Conservation (phyloP, 2,797 vertebrate genomes). For the Hafferia zeledoni region DNA sequence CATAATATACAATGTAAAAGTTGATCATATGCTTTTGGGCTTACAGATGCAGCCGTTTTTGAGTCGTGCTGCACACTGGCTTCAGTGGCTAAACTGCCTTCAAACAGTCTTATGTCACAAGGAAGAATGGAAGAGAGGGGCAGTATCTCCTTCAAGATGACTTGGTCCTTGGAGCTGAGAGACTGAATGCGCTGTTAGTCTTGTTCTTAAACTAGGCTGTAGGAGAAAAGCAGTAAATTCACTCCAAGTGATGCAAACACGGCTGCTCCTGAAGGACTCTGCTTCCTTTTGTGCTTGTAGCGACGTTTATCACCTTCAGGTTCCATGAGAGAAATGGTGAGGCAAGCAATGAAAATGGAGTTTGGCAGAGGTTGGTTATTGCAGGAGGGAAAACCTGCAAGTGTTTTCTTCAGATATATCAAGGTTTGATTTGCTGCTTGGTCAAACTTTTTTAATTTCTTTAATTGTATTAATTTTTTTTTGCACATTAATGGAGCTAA, state of each 20-base stretch:
- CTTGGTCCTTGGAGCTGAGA: constrained; percentile 49
- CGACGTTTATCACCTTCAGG: background rate
- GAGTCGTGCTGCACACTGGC: background rate
- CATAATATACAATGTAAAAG: background rate
- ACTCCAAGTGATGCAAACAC: background rate
- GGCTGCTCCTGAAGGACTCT: constrained; percentile 5
- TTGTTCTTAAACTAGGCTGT: background rate
- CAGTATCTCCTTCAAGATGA: background rate
- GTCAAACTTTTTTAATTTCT: constrained; percentile 48
- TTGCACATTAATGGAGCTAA: constrained; percentile 68
- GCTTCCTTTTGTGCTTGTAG: constrained; percentile 1
- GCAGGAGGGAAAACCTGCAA: background rate
- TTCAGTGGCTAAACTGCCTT: background rate
- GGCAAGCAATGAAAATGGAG: background rate
- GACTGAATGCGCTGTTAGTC: constrained; percentile 3
- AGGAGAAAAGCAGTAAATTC: background rate
- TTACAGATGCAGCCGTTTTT: background rate
- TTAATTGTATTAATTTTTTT: constrained; percentile 43
- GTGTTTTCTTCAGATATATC: background rate
- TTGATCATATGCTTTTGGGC: background rate
- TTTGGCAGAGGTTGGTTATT: constrained; percentile 13
- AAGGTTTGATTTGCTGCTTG: constrained; percentile 54
- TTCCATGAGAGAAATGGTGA: background rate
- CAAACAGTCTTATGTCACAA: background rate
- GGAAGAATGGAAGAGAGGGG: background rate